phyloP scores from a whole-genome alignment of 2,797 vertebrate genomes.

The Fistularia commersonii region DNA sequence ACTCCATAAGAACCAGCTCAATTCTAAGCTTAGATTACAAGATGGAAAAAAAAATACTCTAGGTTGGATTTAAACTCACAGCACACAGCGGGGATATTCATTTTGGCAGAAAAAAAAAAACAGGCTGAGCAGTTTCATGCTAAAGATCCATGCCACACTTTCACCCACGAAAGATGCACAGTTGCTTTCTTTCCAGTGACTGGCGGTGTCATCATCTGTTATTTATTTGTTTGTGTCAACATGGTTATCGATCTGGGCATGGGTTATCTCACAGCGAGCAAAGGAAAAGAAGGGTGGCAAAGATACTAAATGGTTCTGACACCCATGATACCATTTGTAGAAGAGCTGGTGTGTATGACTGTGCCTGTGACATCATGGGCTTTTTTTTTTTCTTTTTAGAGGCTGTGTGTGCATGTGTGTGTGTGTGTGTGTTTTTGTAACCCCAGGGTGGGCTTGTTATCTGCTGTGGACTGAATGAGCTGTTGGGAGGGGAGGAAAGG shows the following conservation, averaged over 20 bases:
- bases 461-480: conserved; percentile 64
- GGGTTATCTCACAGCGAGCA: conserved; percentile 65
- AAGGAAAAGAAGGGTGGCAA: conserved; percentile 53
- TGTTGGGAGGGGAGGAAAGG: conserved; percentile 44
- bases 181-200: conserved; percentile 32
- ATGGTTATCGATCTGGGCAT: conserved; percentile 71
- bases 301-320: conserved; percentile 70
- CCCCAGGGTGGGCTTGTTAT: conserved; percentile 70
- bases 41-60: not conserved
- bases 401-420: conserved; percentile 23
- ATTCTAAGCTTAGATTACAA: too few relatives aligned
- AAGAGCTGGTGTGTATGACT: conserved; percentile 44
- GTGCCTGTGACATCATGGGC: conserved; percentile 54
- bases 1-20: too few relatives aligned
- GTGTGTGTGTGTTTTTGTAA: conserved; percentile 43
- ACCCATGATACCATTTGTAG: conserved; percentile 68
- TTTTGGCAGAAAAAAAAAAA: conserved; percentile 30
- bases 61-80: conserved; percentile 32
- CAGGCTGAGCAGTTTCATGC: conserved; percentile 24
- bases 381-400: conserved; percentile 66
- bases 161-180: conserved; percentile 57
- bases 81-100: conserved; percentile 18
- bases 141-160: conserved; percentile 26
- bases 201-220: conserved; percentile 63
- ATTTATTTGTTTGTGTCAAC: conserved; percentile 78